Evolutionary conservation across 2,113 vertebrate species (phyloP).

Genomic region (Strigops habroptila): DNA sequence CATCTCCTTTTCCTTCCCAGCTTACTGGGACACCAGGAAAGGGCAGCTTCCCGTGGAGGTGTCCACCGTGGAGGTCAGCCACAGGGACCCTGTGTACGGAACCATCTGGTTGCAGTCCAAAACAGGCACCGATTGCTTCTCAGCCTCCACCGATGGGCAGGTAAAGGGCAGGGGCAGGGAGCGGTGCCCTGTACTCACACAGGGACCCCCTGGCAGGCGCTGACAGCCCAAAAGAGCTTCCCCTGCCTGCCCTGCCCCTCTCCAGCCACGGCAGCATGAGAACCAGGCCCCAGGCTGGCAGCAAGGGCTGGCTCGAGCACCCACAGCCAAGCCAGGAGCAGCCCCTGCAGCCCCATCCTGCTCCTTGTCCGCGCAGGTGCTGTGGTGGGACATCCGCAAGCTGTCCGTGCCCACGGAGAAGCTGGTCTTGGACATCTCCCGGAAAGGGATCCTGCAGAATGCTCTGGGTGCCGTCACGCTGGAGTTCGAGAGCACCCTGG

Average conservation of each 20-base stretch:
- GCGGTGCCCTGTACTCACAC: too few relatives aligned
- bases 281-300: too few relatives aligned
- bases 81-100: slow-evolving; percentile 91
- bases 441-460: slow-evolving; percentile 76
- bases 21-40: slow-evolving; percentile 92
- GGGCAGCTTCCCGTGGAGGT: slow-evolving; percentile 83
- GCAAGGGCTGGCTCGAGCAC: not conserved
- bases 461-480: slow-evolving; percentile 84
- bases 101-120: slow-evolving; percentile 92
- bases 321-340: fast-evolving
- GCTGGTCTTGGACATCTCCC: slow-evolving; percentile 82
- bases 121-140: slow-evolving; percentile 89
- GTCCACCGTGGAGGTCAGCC: slow-evolving; percentile 86
- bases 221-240: not conserved
- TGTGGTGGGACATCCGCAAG: slow-evolving; percentile 96
- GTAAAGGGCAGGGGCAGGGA: slow-evolving; percentile 6
- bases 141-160: slow-evolving; percentile 75
- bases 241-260: not conserved
- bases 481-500: slow-evolving; percentile 89
- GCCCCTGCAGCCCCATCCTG: not conserved
- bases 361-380: slow-evolving; percentile 70
- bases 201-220: fast-evolving
- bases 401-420: slow-evolving; percentile 85
- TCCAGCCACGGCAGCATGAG: not conserved
- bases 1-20: slow-evolving; percentile 58